Base-by-base conservation (phyloP, 2,113 vertebrate species). In the Callorhinus ursinus region DNA sequence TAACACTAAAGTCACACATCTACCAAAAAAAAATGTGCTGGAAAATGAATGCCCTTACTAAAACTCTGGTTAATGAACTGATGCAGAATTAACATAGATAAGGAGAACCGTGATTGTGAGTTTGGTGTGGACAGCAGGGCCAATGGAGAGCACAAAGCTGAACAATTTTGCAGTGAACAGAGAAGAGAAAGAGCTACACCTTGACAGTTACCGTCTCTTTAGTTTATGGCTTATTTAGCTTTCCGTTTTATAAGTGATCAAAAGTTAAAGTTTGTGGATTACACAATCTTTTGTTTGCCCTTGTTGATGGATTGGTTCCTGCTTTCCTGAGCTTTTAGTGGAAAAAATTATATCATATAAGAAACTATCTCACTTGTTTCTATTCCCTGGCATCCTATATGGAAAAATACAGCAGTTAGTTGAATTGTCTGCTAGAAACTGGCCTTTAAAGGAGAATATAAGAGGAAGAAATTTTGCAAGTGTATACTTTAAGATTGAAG, bases 311-410 rank as follows among this genome's bases (percentile, higher is more conserved):
- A 98, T 98, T 10, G 0, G 98, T 98, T 99, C 98, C 98, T 98
- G 98, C 98, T 98, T 97, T 97, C 97, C 97, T 98, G 97, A 95
- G 88, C 97, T 98, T 97, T 97, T 98, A 98, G 98, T 99, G 98
- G 99, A 99, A 99, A 99, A 97, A 97, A 98, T 99, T 99, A 98
- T 98, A 98, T 98, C 98, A 98, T 98, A 97, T 98, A 98, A 99
- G 98, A 98, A 99, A 98, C 98, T 92, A 98, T 98, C 98, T 90
- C 93, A 36, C 97, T 98, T 97, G 96, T 98, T 36, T 63, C 97
- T 98, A 95, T 98, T 98, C 98, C 97, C 98, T 99, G 99, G 98
- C 99, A 98, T 98, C 98, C 98, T 98, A 98, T 98, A 98, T 98
- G 99, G 99, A 99, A 99, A 99, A 99, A 99, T 98, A 98, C 94